A percentile compares a stretch with the other conserved stretches of the same genome.
phyloP scores from a whole-genome alignment of 2,797 vertebrate genomes.

The Peromyscus aztecus region DNA sequence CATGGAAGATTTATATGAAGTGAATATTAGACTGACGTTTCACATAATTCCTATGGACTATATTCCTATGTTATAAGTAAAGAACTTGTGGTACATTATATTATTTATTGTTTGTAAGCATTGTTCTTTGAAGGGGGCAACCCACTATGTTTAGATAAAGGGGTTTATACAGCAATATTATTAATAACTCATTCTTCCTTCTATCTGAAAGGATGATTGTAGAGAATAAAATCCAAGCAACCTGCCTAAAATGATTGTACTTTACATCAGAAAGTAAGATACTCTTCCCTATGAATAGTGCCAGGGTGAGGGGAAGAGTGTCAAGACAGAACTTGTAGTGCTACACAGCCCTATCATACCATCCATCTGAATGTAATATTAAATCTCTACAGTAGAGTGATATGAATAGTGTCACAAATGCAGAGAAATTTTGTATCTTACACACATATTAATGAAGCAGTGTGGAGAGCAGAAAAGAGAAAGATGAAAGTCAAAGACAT shows the following conservation, averaged over 20 bases:
- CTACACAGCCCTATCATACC: not conserved
- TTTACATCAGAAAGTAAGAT: constrained; percentile 11
- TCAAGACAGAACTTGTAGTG: constrained; percentile 29
- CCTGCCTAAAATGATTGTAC: not conserved
- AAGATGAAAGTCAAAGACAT: constrained; percentile 12
- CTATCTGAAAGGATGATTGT: not conserved
- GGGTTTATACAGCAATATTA: not conserved
- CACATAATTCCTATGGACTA: not conserved
- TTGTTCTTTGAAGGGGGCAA: not conserved
- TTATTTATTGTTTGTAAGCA: not conserved
- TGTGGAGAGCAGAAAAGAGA: not conserved
- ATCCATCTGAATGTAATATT: not conserved
- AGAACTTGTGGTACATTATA: not conserved
- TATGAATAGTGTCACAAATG: constrained; percentile 51
- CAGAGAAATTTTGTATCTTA: constrained; percentile 47
- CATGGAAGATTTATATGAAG: not conserved
- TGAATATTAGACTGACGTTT: not conserved
- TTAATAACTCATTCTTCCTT: not conserved
- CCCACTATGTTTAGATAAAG: not conserved
- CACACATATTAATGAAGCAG: constrained; percentile 35
- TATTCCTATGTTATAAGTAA: not conserved
- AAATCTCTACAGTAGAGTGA: constrained; percentile 21
- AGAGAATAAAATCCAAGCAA: constrained; percentile 19
- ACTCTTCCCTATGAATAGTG: not conserved
- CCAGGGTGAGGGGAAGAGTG: constrained; percentile 29